Evolutionary conservation across 2,888 invertebrate species (phyloP).

Genomic region (Epistrophella euchroma): DNA sequence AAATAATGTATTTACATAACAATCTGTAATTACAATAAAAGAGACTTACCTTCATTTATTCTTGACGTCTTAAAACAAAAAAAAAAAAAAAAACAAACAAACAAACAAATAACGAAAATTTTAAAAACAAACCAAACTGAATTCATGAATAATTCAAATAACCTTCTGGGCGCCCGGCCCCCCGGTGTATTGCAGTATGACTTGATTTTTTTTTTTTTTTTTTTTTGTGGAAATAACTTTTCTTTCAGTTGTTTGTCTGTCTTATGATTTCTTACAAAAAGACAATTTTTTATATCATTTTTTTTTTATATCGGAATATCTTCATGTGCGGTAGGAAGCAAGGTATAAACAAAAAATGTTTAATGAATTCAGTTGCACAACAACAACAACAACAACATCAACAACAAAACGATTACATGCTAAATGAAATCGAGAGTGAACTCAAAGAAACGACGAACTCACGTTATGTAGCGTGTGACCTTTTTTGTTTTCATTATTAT

Average conservation of each 20-base stretch:
- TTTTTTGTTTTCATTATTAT: conserved; percentile 20
- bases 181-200: conserved; percentile 3
- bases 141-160: conserved; percentile 67
- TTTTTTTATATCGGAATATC: conserved; percentile 29
- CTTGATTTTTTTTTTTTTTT: conserved; percentile 41
- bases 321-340: conserved; percentile 28
- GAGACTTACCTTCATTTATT: conserved; percentile 36
- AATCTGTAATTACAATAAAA: conserved; percentile 51
- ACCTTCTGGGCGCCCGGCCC: conserved; percentile 17
- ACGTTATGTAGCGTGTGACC: conserved; percentile 54
- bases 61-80: conserved; percentile 5
- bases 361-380: conserved; percentile 51
- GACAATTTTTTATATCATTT: conserved; percentile 13
- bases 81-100: neutral
- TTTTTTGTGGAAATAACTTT: conserved; percentile 38
- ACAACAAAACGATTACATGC: conserved; percentile 38
- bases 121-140: neutral
- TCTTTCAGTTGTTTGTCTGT: conserved; percentile 16
- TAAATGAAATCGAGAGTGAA: conserved; percentile 60
- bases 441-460: conserved; percentile 33
- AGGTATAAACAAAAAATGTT: conserved; percentile 24
- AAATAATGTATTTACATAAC: conserved; percentile 42
- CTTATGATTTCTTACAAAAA: conserved; percentile 22
- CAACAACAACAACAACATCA: neutral
- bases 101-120: conserved; percentile 12